Conservation (phyloP, 1,140 invertebrate species). For the Aphidius gifuensis region DNA sequence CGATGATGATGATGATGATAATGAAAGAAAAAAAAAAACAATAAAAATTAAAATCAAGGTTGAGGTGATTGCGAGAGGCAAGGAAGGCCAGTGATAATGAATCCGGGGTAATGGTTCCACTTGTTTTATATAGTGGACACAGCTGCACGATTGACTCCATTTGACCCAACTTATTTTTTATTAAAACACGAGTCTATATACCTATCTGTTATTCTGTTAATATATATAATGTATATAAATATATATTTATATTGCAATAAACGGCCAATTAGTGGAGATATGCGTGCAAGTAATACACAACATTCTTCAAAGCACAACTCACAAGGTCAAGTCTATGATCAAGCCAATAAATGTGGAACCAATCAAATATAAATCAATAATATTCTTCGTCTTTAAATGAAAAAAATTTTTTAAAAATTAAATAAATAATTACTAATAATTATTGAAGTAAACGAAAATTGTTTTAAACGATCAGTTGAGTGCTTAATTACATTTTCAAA, state of each 20-base stretch:
- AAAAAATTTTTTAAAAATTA: too few relatives aligned
- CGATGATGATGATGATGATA: slow-evolving; percentile 1
- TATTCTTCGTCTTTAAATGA: too few relatives aligned
- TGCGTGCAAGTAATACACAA: slow-evolving; percentile 10
- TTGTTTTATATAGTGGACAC: slow-evolving; percentile 18
- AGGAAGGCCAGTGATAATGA: slow-evolving; percentile 15
- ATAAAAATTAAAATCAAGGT: slow-evolving; percentile 6
- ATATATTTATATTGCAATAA: too few relatives aligned
- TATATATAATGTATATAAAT: slow-evolving; percentile 12
- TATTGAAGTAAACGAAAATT: too few relatives aligned
- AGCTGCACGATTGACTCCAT: slow-evolving; percentile 29
- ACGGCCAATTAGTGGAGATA: too few relatives aligned
- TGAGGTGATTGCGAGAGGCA: neutral
- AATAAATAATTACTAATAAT: too few relatives aligned
- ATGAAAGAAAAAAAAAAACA: slow-evolving; percentile 3
- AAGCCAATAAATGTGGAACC: too few relatives aligned
- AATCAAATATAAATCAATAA: too few relatives aligned
- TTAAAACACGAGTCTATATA: slow-evolving; percentile 1
- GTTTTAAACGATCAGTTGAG: too few relatives aligned
- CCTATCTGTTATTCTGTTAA: slow-evolving; percentile 17
- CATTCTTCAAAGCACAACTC: too few relatives aligned
- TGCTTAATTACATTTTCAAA: too few relatives aligned
- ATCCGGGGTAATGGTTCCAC: slow-evolving; percentile 16
- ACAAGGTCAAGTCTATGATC: too few relatives aligned
- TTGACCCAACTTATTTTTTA: slow-evolving; percentile 26